Percentiles rank a stretch among this genome's conserved stretches.
Evolutionary conservation across 2,113 vertebrate species (phyloP).

Genomic region (Ochotona curzoniae): DNA sequence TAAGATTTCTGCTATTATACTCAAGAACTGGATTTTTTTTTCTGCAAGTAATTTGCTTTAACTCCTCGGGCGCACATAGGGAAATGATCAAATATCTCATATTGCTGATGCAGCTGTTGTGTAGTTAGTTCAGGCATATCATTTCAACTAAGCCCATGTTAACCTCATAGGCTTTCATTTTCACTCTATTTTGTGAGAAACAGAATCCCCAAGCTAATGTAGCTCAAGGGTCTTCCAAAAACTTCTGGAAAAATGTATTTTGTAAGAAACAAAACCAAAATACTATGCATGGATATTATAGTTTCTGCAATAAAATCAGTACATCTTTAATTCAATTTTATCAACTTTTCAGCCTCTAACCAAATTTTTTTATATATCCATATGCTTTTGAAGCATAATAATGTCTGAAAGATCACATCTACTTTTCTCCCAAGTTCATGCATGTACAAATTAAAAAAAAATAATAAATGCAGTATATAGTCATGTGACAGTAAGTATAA

Average conservation of each 20-base stretch:
- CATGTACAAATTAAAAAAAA: background rate
- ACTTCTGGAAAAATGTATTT: too few species aligned
- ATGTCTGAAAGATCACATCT: background rate
- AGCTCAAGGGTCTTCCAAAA: background rate
- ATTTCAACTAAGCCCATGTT: background rate
- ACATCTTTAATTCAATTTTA: too few species aligned
- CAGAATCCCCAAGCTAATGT: background rate
- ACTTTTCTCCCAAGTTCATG: conserved; percentile 26
- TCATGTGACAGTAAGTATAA: background rate
- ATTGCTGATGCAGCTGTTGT: background rate
- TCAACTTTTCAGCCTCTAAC: too few species aligned
- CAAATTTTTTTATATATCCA: background rate
- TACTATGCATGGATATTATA: too few species aligned
- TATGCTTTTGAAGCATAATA: background rate
- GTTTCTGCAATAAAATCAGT: too few species aligned
- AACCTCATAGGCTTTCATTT: background rate
- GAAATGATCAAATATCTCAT: background rate
- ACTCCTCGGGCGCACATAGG: background rate
- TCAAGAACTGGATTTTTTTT: background rate
- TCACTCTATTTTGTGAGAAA: conserved; percentile 26
- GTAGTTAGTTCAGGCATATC: too few species aligned
- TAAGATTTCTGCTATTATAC: background rate
- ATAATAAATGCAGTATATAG: background rate
- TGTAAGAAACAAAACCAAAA: too few species aligned
- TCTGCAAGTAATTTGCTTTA: background rate